Evolutionary conservation across 1,140 invertebrate species (phyloP), one percentile per base, ranked within the genome.

Genomic region (Choristoneura fumiferana): DNA sequence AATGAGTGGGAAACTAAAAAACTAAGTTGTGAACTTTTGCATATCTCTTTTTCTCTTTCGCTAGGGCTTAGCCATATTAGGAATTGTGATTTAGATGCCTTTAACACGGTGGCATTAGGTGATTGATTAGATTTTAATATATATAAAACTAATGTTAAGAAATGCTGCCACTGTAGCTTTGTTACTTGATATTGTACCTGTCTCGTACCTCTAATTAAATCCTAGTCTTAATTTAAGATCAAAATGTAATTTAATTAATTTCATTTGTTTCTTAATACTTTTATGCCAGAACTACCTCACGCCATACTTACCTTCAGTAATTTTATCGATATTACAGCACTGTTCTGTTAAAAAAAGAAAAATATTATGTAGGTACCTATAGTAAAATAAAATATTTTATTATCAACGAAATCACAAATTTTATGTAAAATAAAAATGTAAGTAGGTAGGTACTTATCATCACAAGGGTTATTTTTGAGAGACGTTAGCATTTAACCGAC

Each of bases 51-150:
- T 64, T 70, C 59, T 71, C 58, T 81, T 61, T 77, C 66, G 54
- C 63, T 78, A 71, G 73, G 69, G 77, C 79, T 75, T 87, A 84
- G 81, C 72, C 71, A 60, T 63, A 59, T 78, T 78, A 74, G 67
- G 64, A 73, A 76, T 69, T 83, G 82, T 85, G 82, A 87, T 81
- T 77, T 83, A 83, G 78, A 83, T 84, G 84, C 82, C 81, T 85
- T 87, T 75, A 78, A 73, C 67, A 53, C 71, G 71, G 75, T 82
- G 79, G 76, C 68, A 62, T 67, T 71, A 78, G 66, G 57, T 53
- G 37, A 60, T n/a, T n/a, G n/a, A n/a, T 37, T 73, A 63, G 54
- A 49, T 29, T 61, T 64, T 53, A 13, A 14, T 64, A 15, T 37
- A 49, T 18, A 57, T 10, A 69, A 34, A 55, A 58, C 52, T 34